Percentiles rank a stretch among this genome's conserved stretches.
Evolutionary conservation across 2,113 vertebrate species (phyloP).

Genomic region (Camarhynchus parvulus): DNA sequence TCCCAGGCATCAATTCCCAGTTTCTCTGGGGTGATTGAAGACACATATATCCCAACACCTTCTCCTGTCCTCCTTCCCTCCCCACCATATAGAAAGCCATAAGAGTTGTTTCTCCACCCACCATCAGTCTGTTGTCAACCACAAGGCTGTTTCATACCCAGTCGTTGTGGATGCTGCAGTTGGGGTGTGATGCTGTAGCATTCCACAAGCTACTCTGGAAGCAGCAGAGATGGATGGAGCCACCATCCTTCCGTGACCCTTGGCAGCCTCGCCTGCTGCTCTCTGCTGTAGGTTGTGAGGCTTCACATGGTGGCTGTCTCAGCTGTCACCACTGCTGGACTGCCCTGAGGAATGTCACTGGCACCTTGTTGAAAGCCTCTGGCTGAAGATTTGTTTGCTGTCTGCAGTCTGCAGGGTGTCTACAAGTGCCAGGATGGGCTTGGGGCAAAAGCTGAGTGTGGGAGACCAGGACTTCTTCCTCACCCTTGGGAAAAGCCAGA

Average conservation of each 20-base stretch:
- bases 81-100: background rate
- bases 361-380: background rate
- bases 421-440: background rate
- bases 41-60: background rate
- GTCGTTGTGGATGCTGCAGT: background rate
- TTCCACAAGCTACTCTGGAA: background rate
- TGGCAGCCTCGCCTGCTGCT: fast-evolving
- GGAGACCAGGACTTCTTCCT: background rate
- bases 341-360: background rate
- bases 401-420: background rate
- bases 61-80: background rate
- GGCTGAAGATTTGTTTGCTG: background rate
- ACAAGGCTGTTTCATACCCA: fast-evolving
- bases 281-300: background rate
- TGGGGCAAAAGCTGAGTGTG: background rate
- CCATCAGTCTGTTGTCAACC: background rate
- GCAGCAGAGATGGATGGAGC: background rate
- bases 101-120: background rate
- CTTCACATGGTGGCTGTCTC: fast-evolving
- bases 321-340: background rate
- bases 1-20: background rate
- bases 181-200: background rate
- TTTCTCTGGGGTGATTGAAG: background rate
- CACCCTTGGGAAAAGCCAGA: background rate
- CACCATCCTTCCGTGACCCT: fast-evolving